These are phyloP conservation scores for Drosophila recens DNA, from an alignment of 2,888 invertebrate genomes.

Conservation along the genomic window DNA sequence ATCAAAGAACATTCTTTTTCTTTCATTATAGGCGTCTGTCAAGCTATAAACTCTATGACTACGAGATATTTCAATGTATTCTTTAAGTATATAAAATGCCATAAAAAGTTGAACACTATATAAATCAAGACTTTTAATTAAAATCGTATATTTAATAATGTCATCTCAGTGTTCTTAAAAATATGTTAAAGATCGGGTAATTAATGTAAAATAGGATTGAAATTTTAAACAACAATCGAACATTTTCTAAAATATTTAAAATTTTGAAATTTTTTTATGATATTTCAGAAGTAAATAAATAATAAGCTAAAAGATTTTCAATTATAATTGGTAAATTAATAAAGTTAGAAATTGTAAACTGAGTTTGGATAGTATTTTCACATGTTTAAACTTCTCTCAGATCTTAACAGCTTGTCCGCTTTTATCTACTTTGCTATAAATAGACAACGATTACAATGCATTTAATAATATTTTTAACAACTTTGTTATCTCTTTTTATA, in stretches of 20 bases:
- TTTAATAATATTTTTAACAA: background rate
- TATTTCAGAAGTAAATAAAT: too few species aligned
- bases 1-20: constrained; percentile 4
- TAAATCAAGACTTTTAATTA: background rate
- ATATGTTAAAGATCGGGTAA: background rate
- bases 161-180: background rate
- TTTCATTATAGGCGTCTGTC: background rate
- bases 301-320: too few species aligned
- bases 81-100: background rate
- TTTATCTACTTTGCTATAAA: background rate
- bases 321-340: too few species aligned
- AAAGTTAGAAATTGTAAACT: background rate
- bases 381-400: background rate
- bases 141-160: background rate
- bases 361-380: background rate
- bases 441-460: background rate
- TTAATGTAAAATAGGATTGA: background rate
- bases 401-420: background rate
- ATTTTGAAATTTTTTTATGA: too few species aligned
- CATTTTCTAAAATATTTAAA: too few species aligned
- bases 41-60: constrained; percentile 9
- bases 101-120: background rate
- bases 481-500: background rate
- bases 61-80: background rate
- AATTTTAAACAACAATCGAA: too few species aligned